A percentile compares a stretch with the other conserved stretches of the same genome.
Evolutionary conservation across 2,113 vertebrate species (phyloP).

Genomic region (Erythrolamprus reginae): DNA sequence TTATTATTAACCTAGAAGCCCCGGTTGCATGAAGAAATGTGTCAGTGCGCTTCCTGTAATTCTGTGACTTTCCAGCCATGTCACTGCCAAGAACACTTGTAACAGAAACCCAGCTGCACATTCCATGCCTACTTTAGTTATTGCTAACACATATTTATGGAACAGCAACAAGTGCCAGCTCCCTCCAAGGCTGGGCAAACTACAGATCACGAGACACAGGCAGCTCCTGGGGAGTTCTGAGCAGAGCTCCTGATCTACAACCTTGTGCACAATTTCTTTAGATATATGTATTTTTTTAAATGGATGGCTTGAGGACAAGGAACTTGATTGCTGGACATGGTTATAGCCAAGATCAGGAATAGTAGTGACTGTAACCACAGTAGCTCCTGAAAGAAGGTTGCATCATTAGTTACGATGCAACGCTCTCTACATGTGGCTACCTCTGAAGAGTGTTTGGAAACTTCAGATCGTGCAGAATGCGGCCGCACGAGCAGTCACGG

Average conservation of each 20-base stretch:
- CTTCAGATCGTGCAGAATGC: too few relatives aligned
- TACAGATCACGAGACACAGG: not conserved
- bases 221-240: not conserved
- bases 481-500: too few relatives aligned
- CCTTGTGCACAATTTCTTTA: not conserved
- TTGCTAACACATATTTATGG: slow-evolving; percentile 32
- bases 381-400: not conserved
- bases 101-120: slow-evolving; percentile 33
- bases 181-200: not conserved
- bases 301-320: not conserved
- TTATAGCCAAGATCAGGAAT: not conserved
- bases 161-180: slow-evolving; percentile 4
- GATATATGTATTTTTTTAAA: not conserved
- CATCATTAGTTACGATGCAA: not conserved
- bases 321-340: not conserved
- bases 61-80: slow-evolving; percentile 24
- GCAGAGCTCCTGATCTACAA: not conserved
- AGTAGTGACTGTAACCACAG: not conserved
- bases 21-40: not conserved
- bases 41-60: slow-evolving; percentile 1
- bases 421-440: too few relatives aligned
- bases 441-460: too few relatives aligned
- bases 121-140: slow-evolving; percentile 32
- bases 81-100: slow-evolving; percentile 25
- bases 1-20: not conserved